Base-by-base conservation (phyloP, 30 jellyfish, hydroid and myxozoan genomes). In the Aurelia coerulea region DNA sequence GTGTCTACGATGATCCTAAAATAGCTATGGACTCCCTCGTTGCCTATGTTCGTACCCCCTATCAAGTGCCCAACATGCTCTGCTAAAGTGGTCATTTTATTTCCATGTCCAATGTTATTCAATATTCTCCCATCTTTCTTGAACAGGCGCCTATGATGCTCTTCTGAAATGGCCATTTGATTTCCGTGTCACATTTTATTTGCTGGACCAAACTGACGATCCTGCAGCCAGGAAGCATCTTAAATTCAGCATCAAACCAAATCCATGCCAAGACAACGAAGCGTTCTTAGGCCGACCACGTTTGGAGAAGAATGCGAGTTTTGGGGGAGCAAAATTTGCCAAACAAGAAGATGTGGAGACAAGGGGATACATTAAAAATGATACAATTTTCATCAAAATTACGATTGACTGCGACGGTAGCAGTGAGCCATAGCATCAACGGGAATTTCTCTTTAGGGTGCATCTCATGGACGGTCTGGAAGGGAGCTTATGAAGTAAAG, bases 281-380 rank as follows among this genome's bases (percentile, higher is more conserved):
- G 97, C 99, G 0, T 95, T 95, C 82, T 88, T 95, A 12, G 99
- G 99, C 64, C 85, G 93, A 16, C 99, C 99, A 46, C 73, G 88
- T 35, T 85, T 95, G 87, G 99, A 95, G 95, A 95, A 95, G 68
- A 95, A 95, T 65, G 99, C 99, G 5, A 90, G 98, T 80, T 95
- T 95, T 86, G 99, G 99, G 3, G 99, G 97, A 4, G 97, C 99
- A 18, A 95, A 95, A 58, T 95, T 95, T 78, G 97, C 97, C 73
- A 95, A 89, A 81, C 99, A 95, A 49, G 97, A 90, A 68, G 99
- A 95, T 42, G 91, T 85, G 7, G 97, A 89, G 72, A 62, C 90
- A 50, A 79, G 97, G 32, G 86, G 89, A 31, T 95, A 89, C 71
- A 88, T 89, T 10, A 95, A 86, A 64, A 96, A 95, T 73, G 99